Conservation (phyloP, 2,888 invertebrate genomes). For the Sisyra terminalis region DNA sequence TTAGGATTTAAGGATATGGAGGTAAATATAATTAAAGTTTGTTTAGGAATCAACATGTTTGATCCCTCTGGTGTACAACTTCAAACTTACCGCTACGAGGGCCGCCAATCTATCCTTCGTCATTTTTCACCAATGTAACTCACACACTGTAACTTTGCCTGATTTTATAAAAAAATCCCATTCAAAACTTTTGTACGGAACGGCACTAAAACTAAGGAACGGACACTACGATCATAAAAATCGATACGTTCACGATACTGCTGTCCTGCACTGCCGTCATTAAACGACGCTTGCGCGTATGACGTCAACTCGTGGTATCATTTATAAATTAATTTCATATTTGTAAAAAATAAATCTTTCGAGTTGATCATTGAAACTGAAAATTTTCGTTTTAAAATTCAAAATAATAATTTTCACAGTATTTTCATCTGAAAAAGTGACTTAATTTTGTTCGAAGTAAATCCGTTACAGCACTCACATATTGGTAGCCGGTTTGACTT, state of each 20-base stretch:
- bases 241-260: slow-evolving; percentile 56
- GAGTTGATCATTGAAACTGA: slow-evolving; percentile 12
- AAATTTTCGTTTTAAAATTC: slow-evolving; percentile 2
- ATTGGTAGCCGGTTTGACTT: slow-evolving; percentile 13
- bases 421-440: not conserved
- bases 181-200: slow-evolving; percentile 60
- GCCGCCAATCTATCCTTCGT: slow-evolving; percentile 96
- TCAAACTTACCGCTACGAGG: slow-evolving; percentile 69
- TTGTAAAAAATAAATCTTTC: slow-evolving; percentile 13
- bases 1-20: not conserved
- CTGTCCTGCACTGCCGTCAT: slow-evolving; percentile 44
- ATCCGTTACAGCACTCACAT: not conserved
- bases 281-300: slow-evolving; percentile 30
- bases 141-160: slow-evolving; percentile 50
- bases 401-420: slow-evolving; percentile 9
- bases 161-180: slow-evolving; percentile 58
- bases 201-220: slow-evolving; percentile 55
- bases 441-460: too few relatives aligned
- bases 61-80: slow-evolving; percentile 10
- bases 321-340: slow-evolving; percentile 18
- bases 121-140: slow-evolving; percentile 50
- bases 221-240: slow-evolving; percentile 62
- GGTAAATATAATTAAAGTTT: not conserved
- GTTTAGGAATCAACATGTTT: slow-evolving; percentile 11
- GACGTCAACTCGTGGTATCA: slow-evolving; percentile 24